Evolutionary conservation across 2,888 invertebrate genomes (phyloP).

Genomic region (Diaprepes abbreviatus): DNA sequence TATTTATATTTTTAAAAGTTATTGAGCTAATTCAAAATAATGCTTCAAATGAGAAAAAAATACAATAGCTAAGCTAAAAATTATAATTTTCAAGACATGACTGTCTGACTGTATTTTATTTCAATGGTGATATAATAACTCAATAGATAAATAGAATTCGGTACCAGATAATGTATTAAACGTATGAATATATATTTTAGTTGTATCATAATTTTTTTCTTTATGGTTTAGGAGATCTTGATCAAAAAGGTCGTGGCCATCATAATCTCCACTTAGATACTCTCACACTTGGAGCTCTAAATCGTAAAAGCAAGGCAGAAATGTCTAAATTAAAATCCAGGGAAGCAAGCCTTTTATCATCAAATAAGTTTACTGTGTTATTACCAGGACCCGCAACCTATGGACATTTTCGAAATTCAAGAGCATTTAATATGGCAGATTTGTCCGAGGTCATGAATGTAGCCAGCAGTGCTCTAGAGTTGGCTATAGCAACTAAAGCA

Average conservation of each 20-base stretch:
- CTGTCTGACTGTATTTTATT: too few relatives aligned
- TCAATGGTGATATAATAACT: too few relatives aligned
- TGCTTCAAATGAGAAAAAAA: too few relatives aligned
- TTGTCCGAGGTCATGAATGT: conserved; percentile 66
- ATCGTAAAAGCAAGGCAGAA: conserved; percentile 60
- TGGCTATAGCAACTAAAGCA: conserved; percentile 69
- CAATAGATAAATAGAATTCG: too few relatives aligned
- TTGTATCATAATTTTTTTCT: too few relatives aligned
- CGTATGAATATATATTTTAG: too few relatives aligned
- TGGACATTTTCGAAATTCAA: conserved; percentile 66
- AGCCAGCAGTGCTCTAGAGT: conserved; percentile 69
- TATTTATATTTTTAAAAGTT: too few relatives aligned
- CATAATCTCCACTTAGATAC: conserved; percentile 54
- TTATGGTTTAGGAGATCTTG: conserved; percentile 41
- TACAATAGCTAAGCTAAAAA: too few relatives aligned
- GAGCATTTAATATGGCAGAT: conserved; percentile 63
- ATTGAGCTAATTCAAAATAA: too few relatives aligned
- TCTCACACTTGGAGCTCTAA: conserved; percentile 53
- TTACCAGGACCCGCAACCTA: conserved; percentile 65
- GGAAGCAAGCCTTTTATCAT: conserved; percentile 61
- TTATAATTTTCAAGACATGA: too few relatives aligned
- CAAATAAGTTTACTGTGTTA: conserved; percentile 64
- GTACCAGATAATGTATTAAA: too few relatives aligned
- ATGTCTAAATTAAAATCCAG: conserved; percentile 65
- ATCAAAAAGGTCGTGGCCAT: conserved; percentile 51